Percentiles rank a stretch among this genome's conserved stretches.
phyloP scores from a whole-genome alignment of 2,113 vertebrate species.

The Platanista minor region DNA sequence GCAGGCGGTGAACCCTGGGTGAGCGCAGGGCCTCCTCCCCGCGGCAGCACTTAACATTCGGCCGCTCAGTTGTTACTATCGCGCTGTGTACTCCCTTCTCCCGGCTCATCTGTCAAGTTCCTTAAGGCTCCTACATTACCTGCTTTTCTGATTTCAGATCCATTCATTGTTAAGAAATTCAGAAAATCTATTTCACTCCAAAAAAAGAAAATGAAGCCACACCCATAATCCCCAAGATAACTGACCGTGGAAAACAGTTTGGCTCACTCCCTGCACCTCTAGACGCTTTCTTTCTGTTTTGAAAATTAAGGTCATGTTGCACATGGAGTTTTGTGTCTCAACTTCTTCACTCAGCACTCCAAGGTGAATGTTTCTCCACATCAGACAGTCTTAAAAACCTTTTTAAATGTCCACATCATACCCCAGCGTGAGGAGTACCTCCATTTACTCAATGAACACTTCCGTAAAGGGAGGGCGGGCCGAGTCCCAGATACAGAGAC shows the following conservation, averaged over 20 bases:
- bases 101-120: not conserved
- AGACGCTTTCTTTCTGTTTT: not conserved
- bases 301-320: not conserved
- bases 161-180: not conserved
- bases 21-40: too few species aligned
- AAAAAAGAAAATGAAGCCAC: not conserved
- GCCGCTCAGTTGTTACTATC: not conserved
- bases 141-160: not conserved
- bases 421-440: not conserved
- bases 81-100: not conserved
- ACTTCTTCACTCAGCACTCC: not conserved
- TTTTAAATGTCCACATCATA: not conserved
- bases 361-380: not conserved
- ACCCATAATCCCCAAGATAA: not conserved
- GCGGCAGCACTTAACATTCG: not conserved
- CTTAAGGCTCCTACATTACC: not conserved
- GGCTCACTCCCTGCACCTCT: not conserved
- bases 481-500: not conserved
- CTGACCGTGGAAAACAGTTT: accelerated
- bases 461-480: not conserved
- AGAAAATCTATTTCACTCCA: not conserved
- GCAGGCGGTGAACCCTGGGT: accelerated
- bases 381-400: not conserved
- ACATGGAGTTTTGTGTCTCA: not conserved
- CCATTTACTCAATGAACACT: too few species aligned